Percentiles rank a stretch among this genome's conserved stretches.
These are phyloP conservation scores for Numida meleagris DNA, from an alignment of 2,113 vertebrate genomes.

Conservation along the genomic window DNA sequence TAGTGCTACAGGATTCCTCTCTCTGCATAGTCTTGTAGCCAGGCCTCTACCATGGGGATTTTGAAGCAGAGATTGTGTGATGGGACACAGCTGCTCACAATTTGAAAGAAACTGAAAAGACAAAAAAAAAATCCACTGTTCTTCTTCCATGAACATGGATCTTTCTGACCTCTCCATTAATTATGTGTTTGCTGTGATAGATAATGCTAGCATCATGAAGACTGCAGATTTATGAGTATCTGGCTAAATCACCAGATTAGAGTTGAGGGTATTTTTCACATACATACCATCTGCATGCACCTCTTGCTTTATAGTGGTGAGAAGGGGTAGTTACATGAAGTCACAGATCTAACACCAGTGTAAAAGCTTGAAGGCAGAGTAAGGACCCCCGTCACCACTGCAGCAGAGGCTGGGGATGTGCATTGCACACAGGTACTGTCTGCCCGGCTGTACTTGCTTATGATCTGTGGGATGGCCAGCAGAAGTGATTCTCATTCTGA, in stretches of 20 bases:
- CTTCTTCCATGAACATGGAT: not conserved
- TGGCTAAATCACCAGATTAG: not conserved
- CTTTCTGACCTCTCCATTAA: not conserved
- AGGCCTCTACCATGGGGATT: constrained; percentile 25
- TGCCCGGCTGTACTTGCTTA: not conserved
- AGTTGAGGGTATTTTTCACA: not conserved
- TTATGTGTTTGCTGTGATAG: not conserved
- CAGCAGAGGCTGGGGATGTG: not conserved
- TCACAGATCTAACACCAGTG: not conserved
- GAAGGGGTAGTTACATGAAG: not conserved
- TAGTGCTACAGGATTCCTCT: constrained; percentile 30
- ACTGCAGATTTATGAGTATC: not conserved
- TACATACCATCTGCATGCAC: fast-evolving
- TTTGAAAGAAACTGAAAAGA: not conserved
- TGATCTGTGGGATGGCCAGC: not conserved
- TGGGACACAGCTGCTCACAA: not conserved
- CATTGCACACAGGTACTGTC: not conserved
- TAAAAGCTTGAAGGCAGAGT: not conserved
- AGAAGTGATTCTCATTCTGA: not conserved
- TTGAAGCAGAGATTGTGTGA: not conserved
- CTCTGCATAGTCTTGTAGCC: not conserved
- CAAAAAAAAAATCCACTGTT: not conserved
- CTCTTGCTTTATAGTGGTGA: not conserved
- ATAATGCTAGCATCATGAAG: not conserved
- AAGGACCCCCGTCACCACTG: not conserved